Evolutionary conservation across 2,888 invertebrate species (phyloP).

Genomic region (Leptinotarsa juncta): DNA sequence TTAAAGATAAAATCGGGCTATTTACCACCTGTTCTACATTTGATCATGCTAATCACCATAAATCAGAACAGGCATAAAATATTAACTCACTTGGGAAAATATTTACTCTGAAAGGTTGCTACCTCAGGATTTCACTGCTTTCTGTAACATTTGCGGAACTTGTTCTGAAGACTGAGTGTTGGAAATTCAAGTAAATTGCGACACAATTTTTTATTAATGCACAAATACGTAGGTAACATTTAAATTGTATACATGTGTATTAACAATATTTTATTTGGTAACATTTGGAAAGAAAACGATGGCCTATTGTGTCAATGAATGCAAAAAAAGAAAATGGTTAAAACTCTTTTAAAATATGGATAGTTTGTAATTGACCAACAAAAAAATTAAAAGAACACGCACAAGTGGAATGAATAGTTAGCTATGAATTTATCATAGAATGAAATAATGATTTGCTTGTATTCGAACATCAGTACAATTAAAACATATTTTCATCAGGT

Average conservation of each 20-base stretch:
- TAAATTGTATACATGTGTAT: slow-evolving; percentile 67
- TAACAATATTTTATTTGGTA: slow-evolving; percentile 62
- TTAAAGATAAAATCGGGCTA: too few relatives aligned
- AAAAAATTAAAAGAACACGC: not conserved
- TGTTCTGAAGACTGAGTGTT: too few relatives aligned
- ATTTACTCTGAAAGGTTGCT: too few relatives aligned
- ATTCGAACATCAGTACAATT: slow-evolving; percentile 42
- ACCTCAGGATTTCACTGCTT: too few relatives aligned
- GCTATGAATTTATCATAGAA: slow-evolving; percentile 14
- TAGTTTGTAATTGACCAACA: not conserved
- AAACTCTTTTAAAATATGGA: not conserved
- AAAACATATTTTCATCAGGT: slow-evolving; percentile 46
- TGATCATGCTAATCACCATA: too few relatives aligned
- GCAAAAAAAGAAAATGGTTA: not conserved
- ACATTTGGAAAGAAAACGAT: slow-evolving; percentile 60
- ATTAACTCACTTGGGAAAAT: too few relatives aligned
- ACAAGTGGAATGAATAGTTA: not conserved
- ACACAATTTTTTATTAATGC: slow-evolving; percentile 64
- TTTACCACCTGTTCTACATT: too few relatives aligned
- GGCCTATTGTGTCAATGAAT: slow-evolving; percentile 34
- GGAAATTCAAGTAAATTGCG: slow-evolving; percentile 21
- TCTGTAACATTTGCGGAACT: too few relatives aligned
- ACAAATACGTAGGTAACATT: slow-evolving; percentile 67
- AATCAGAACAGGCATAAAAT: too few relatives aligned
- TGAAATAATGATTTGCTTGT: slow-evolving; percentile 2